Conservation (phyloP, 2,797 vertebrate genomes). For the Hippoglossus hippoglossus region DNA sequence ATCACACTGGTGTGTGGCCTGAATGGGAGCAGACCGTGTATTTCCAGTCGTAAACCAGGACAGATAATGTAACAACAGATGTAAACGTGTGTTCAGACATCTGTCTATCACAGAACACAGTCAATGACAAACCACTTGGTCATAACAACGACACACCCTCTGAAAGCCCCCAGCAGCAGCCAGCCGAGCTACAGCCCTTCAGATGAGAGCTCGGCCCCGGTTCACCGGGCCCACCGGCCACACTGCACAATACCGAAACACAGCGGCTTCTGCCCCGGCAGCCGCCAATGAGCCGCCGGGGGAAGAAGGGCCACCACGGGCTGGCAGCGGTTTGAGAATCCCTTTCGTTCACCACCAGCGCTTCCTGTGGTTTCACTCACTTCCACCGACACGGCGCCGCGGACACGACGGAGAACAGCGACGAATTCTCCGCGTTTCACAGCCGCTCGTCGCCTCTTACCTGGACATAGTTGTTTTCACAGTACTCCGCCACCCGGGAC, state of each 20-base stretch:
- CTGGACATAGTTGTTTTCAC: slow-evolving; percentile 99
- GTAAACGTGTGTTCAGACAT: not conserved
- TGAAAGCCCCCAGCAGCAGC: slow-evolving; percentile 53
- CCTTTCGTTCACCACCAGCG: slow-evolving; percentile 59
- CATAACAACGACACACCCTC: slow-evolving; percentile 83
- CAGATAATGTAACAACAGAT: not conserved
- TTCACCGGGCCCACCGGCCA: slow-evolving; percentile 5
- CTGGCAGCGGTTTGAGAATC: slow-evolving; percentile 59
- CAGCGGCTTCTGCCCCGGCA: slow-evolving; percentile 4
- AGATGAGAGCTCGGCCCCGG: slow-evolving; percentile 34
- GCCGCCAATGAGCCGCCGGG: not conserved
- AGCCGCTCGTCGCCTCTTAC: slow-evolving; percentile 78
- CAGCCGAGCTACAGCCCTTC: slow-evolving; percentile 14
- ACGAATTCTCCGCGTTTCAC: slow-evolving; percentile 10
- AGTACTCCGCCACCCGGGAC: slow-evolving; percentile 97
- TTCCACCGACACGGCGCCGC: slow-evolving; percentile 57
- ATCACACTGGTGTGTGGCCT: not conserved
- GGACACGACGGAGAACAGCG: slow-evolving; percentile 60
- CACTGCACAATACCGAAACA: not conserved
- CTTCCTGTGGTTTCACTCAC: slow-evolving; percentile 79
- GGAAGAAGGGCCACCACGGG: slow-evolving; percentile 35
- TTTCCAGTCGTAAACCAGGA: not conserved
- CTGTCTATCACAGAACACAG: slow-evolving; percentile 41
- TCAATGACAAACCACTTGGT: slow-evolving; percentile 69
- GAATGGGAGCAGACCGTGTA: not conserved